Base-by-base conservation (phyloP, 35 echinoderm and acorn worm species). In the Strongylocentrotus purpuratus region DNA sequence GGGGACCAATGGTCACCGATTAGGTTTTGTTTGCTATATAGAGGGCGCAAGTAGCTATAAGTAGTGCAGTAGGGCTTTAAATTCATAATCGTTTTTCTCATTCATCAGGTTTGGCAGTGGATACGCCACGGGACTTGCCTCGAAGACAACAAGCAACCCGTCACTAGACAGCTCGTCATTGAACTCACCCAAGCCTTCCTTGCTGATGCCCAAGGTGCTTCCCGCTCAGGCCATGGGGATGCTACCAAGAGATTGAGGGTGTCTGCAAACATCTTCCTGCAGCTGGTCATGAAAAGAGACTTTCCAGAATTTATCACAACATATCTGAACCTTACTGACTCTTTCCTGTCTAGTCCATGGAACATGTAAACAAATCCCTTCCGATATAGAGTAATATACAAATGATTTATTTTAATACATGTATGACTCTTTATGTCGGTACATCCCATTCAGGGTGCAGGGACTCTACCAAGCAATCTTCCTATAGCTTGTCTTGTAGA, bases 261-360 rank as follows among this genome's bases (percentile, higher is more conserved):
- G 15, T 55, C 96, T 47, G 50, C 96, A 25, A 87, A 95, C 31
- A 95, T 97, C 47, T 97, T 97, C 94, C 47, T 70, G 5, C 48
- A 94, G 85, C 46, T 97, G 11, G 90, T 97, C 71, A 94, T 41
- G n/a, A 95, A 88, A 33, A 95, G 89, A 94, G 94, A 93, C 47
- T 97, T 97, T 90, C 96, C 96, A 48, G 94, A 92, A 94, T 97
- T 97, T 46, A 95, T 97, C 94, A 97, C 96, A 46, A 95, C 96
- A 22, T 97, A 97, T 46, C 78, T 97, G 18, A 97, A 86, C 88
- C 33, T 85, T n/a, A 91, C 78, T 25, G 85, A 92, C 89, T 22
- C 87, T 46, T 97, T 97, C 48, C 87, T 91, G 28, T 33, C 55
- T 20, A 95, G 96, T 17, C 31, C 88, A 45, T 96, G 93, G 93